Conservation (phyloP, 1,140 invertebrate genomes). For the Olivierus martensii region DNA sequence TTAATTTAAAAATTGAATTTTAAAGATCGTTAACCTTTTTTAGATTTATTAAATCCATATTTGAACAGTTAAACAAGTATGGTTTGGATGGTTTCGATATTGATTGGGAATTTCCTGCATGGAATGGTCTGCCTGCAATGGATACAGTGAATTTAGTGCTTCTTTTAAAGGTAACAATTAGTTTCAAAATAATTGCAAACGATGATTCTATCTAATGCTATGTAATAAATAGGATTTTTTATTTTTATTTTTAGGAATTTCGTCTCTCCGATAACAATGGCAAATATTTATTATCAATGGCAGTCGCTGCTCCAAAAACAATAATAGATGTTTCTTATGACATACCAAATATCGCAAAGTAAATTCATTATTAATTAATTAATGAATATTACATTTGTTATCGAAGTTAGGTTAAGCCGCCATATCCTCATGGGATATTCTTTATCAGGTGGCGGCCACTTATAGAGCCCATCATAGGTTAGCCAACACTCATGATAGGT, state of each 20-base stretch:
- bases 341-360: slow-evolving; percentile 56
- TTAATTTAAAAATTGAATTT: no score
- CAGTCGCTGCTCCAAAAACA: slow-evolving; percentile 54
- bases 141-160: slow-evolving; percentile 17
- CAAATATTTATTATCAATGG: slow-evolving; percentile 47
- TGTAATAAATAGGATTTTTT: background rate
- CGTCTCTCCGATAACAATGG: no score
- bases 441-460: no score
- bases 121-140: slow-evolving; percentile 18
- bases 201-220: no score
- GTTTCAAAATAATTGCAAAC: no score
- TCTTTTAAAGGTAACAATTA: background rate
- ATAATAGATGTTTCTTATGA: slow-evolving; percentile 61
- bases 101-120: slow-evolving; percentile 48
- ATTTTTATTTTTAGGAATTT: no score
- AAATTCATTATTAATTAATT: slow-evolving; percentile 11
- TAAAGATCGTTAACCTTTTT: no score
- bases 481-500: no score
- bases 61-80: slow-evolving; percentile 37
- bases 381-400: background rate
- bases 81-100: slow-evolving; percentile 45
- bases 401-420: no score
- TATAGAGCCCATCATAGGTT: no score
- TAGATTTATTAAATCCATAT: no score
- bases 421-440: no score